These are phyloP conservation scores for Tragopan temminckii DNA, from an alignment of 2,797 vertebrate species.

Conservation along the genomic window DNA sequence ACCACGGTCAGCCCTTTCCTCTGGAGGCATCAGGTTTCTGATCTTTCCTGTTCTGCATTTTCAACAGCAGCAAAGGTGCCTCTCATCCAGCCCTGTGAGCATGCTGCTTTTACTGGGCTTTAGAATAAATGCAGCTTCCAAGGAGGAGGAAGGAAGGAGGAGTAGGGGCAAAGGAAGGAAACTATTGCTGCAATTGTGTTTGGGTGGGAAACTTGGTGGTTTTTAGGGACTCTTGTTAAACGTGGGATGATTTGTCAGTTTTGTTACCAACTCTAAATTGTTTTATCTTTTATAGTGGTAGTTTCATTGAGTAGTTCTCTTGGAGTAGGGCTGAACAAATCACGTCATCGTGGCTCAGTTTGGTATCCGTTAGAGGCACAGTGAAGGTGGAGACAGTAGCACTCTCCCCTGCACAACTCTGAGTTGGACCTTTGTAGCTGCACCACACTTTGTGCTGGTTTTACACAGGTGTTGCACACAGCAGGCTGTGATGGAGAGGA, in stretches of 20 bases:
- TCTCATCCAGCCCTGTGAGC: background rate
- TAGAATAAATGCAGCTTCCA: slow-evolving; percentile 1
- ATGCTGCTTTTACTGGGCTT: background rate
- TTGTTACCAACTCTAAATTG: background rate
- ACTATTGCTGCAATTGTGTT: background rate
- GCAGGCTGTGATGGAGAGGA: background rate
- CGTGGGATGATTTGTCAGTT: background rate
- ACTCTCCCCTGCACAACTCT: background rate
- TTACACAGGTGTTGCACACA: background rate
- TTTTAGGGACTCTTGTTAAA: background rate
- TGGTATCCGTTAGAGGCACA: background rate
- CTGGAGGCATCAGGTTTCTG: background rate
- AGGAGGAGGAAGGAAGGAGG: background rate
- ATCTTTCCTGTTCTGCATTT: slow-evolving; percentile 1
- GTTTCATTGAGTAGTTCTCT: background rate
- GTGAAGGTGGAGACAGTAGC: accelerated
- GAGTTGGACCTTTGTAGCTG: background rate
- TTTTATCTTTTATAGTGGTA: background rate
- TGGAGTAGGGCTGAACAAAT: background rate
- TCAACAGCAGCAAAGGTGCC: slow-evolving; percentile 21
- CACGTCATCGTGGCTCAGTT: background rate
- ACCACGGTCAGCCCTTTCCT: background rate
- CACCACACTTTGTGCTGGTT: background rate
- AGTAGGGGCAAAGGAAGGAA: background rate
- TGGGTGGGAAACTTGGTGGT: background rate